These are phyloP conservation scores for Hemicordylus capensis DNA, from an alignment of 2,113 vertebrate genomes.

Conservation along the genomic window DNA sequence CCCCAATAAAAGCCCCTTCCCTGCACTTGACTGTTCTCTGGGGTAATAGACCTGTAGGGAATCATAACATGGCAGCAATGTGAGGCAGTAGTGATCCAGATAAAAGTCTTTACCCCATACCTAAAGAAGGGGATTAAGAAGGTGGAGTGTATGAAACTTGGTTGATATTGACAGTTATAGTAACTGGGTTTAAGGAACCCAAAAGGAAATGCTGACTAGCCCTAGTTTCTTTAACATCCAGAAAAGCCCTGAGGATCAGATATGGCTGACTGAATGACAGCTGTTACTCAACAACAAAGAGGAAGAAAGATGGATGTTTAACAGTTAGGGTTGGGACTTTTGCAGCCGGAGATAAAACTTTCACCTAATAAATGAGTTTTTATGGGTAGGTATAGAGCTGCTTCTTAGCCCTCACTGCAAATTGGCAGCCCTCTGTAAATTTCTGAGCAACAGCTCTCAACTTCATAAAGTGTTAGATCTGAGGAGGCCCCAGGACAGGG, in stretches of 20 bases:
- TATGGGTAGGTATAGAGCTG: not conserved
- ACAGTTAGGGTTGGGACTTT: not conserved
- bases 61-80: not conserved
- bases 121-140: not conserved
- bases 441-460: not conserved
- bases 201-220: not conserved
- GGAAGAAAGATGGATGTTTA: not conserved
- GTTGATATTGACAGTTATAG: not conserved
- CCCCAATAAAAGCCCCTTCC: not conserved
- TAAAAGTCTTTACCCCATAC: not conserved
- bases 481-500: no score
- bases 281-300: not conserved
- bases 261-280: not conserved
- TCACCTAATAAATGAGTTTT: not conserved
- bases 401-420: not conserved
- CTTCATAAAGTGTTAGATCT: not conserved
- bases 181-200: not conserved
- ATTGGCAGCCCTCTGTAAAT: not conserved
- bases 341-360: not conserved
- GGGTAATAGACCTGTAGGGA: not conserved
- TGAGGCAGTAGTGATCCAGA: not conserved
- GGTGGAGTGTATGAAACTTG: not conserved
- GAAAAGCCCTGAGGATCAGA: not conserved
- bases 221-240: not conserved
- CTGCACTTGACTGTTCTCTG: not conserved